Evolutionary conservation across 2,888 invertebrate species (phyloP).

Genomic region (Thumatha senex): DNA sequence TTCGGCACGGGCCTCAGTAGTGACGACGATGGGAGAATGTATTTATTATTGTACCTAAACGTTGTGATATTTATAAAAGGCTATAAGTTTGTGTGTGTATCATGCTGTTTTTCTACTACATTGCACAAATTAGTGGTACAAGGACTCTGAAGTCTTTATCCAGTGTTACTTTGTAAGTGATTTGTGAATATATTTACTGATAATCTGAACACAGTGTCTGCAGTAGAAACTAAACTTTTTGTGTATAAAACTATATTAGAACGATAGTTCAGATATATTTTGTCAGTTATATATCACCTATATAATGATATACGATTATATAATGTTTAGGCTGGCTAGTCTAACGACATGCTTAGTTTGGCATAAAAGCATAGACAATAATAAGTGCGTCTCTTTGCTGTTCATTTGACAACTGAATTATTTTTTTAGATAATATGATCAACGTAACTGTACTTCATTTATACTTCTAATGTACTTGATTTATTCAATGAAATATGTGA

Average conservation of each 20-base stretch:
- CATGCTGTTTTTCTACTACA: constrained; percentile 44
- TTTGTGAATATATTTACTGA: constrained; percentile 24
- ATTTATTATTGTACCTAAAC: constrained; percentile 62
- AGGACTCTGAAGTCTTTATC: constrained; percentile 11
- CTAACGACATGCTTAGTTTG: not conserved
- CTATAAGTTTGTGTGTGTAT: constrained; percentile 64
- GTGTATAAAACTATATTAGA: constrained; percentile 11
- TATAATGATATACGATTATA: not conserved
- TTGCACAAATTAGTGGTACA: constrained; percentile 33
- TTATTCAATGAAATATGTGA: too few species aligned
- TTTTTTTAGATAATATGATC: too few species aligned
- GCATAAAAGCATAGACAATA: too few species aligned
- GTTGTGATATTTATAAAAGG: constrained; percentile 72
- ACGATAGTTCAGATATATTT: constrained; percentile 24
- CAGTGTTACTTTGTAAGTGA: constrained; percentile 31
- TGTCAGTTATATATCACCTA: constrained; percentile 1
- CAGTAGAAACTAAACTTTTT: constrained; percentile 9
- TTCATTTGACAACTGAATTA: too few species aligned
- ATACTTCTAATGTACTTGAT: too few species aligned
- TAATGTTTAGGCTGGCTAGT: not conserved
- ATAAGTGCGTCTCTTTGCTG: too few species aligned
- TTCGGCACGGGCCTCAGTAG: constrained; percentile 56
- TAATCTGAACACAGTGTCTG: constrained; percentile 16
- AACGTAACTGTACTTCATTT: too few species aligned
- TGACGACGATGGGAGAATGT: constrained; percentile 48